A percentile compares a stretch with the other conserved stretches of the same genome.
phyloP scores from a whole-genome alignment of 2,113 vertebrate genomes.

The Ifrita kowaldi region DNA sequence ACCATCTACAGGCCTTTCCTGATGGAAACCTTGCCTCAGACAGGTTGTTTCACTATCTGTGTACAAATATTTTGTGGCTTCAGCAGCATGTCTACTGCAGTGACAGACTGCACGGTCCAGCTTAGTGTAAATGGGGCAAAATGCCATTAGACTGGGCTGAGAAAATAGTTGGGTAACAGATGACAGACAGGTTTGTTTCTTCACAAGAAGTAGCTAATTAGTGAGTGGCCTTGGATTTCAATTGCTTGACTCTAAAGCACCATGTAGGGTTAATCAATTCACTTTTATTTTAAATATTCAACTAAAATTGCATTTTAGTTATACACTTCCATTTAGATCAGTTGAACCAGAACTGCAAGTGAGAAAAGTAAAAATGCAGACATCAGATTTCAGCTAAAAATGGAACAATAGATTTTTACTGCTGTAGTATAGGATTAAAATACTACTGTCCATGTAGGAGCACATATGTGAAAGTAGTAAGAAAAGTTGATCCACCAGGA shows the following conservation, averaged over 20 bases:
- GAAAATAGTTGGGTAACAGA: background rate
- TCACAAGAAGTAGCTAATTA: background rate
- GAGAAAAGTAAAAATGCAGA: background rate
- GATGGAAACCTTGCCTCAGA: background rate
- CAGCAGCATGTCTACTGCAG: background rate
- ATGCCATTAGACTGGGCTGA: background rate
- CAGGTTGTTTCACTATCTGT: background rate
- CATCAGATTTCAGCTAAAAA: background rate
- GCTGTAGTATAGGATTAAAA: background rate
- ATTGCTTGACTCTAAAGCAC: background rate
- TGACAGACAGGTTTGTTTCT: background rate
- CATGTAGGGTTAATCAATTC: background rate
- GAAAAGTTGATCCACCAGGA: background rate
- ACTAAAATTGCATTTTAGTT: background rate
- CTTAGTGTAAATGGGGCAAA: background rate
- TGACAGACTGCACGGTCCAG: background rate
- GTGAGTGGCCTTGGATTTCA: background rate
- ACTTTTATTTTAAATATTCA: background rate
- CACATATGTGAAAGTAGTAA: background rate
- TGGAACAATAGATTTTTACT: background rate
- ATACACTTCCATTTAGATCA: background rate
- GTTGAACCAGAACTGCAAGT: background rate
- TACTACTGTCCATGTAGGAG: background rate
- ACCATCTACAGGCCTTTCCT: constrained; percentile 68
- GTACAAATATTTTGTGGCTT: background rate